Conservation (phyloP, 2,797 vertebrate genomes). For the Mus minutoides region DNA sequence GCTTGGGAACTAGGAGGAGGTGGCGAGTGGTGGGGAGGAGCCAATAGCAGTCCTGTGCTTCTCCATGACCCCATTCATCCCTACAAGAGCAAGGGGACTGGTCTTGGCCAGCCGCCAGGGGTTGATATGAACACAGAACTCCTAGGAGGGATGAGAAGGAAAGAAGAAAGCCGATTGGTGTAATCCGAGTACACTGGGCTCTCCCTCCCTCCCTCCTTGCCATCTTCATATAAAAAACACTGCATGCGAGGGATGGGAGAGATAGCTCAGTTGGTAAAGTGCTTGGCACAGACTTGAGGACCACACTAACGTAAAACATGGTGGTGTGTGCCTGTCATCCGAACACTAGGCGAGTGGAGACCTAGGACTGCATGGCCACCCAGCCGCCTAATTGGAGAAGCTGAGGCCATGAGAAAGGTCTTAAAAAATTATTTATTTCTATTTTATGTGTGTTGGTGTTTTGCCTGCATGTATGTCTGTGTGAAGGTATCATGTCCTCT, state of each 20-base stretch:
- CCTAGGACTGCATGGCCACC: not conserved
- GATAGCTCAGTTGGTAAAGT: not conserved
- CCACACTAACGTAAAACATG: not conserved
- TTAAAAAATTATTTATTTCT: not conserved
- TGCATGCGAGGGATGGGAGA: not conserved
- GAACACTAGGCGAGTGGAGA: not conserved
- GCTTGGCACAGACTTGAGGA: not conserved
- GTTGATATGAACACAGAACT: conserved; percentile 52
- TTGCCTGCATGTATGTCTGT: not conserved
- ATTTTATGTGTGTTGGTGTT: not conserved
- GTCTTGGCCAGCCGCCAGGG: not conserved
- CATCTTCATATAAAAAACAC: not conserved
- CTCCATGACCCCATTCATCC: not conserved
- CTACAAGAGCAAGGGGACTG: not conserved
- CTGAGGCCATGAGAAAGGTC: not conserved
- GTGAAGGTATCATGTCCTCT: not conserved
- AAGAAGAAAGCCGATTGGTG: not conserved
- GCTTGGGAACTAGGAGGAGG: not conserved
- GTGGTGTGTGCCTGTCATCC: not conserved
- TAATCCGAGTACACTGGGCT: not conserved
- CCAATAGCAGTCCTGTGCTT: not conserved
- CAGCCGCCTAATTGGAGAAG: not conserved
- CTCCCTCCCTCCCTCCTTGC: not conserved
- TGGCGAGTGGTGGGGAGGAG: not conserved
- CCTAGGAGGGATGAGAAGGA: conserved; percentile 41